Evolutionary conservation across 2,113 vertebrate species (phyloP), one percentile per base, ranked within the genome.

Genomic region (Prionailurus bengalensis): DNA sequence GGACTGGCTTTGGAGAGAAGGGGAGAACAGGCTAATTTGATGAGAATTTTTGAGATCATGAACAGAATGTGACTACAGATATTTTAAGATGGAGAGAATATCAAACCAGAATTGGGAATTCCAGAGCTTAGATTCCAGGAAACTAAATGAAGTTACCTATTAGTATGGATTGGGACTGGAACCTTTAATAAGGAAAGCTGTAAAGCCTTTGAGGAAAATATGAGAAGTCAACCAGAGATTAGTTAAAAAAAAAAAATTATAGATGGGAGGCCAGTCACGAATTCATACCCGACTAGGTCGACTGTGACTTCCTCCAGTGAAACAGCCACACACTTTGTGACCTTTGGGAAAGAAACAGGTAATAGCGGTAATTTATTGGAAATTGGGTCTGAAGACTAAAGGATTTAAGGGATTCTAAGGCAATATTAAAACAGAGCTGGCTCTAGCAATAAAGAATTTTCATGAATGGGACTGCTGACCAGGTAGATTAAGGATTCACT

Each of bases 1-100:
- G 8, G 10, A 45, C 3, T 36, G 31, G 66, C 17, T 85, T 89
- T 39, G 78, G 51, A 89, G 19, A 84, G 51, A 78, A 55, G 36
- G 73, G 23, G 65, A 84, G 53, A 70, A 84, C 48, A 19, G 25
- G 17, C 61, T 88, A 78, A 95, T 91, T 68, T 55, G 53, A 63
- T 82, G 14, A 93, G 39, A 82, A 86, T 29, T 82, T 97, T 74
- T 89, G 68, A 97, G 63, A 78, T 91, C 31, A 48, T 15, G 36
- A 76, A 91, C 11, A 87, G 39, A 31, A 89, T 33, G 39, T 74
- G 33, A 21, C 14, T 63, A 91, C 17, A 74, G 21, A 86, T 91
- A 87, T 51, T 83, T 87, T 73, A 96, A 71, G 33, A 91, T 58
- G 74, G 65, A 81, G 48, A 88, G 65, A 92, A 1, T 19, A 61